These are phyloP conservation scores for Columba janthina DNA, from an alignment of 2,113 vertebrate species.

Conservation along the genomic window DNA sequence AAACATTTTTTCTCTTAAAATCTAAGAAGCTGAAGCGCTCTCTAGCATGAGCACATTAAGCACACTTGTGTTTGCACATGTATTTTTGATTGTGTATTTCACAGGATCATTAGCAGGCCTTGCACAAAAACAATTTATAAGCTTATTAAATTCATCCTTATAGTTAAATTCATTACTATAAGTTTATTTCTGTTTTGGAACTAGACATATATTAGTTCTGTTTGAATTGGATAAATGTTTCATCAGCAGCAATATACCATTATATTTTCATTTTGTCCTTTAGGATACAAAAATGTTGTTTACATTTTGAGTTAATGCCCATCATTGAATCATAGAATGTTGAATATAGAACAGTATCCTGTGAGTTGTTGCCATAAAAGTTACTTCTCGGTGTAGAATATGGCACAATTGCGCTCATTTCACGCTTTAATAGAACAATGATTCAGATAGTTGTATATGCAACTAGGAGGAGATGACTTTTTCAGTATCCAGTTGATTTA, in stretches of 20 bases:
- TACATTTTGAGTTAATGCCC: neutral
- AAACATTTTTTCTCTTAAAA: neutral
- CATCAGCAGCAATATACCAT: neutral
- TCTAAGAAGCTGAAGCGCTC: neutral
- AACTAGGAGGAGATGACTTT: neutral
- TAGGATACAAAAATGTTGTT: neutral
- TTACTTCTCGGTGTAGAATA: neutral
- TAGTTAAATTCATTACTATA: neutral
- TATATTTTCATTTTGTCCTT: neutral
- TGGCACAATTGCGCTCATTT: neutral
- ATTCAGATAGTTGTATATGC: neutral
- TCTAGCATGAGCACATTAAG: neutral
- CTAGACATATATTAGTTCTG: neutral
- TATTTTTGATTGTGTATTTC: neutral
- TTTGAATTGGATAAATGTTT: neutral
- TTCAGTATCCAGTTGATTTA: neutral
- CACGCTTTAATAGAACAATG: neutral
- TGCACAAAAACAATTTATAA: neutral
- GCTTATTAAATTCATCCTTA: neutral
- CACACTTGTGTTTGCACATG: neutral
- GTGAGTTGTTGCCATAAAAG: neutral
- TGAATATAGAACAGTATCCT: neutral
- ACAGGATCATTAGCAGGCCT: neutral
- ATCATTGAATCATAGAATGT: neutral
- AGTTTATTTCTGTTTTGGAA: neutral